phyloP scores from a whole-genome alignment of 2,888 invertebrate genomes.

The Orthosia incerta region DNA sequence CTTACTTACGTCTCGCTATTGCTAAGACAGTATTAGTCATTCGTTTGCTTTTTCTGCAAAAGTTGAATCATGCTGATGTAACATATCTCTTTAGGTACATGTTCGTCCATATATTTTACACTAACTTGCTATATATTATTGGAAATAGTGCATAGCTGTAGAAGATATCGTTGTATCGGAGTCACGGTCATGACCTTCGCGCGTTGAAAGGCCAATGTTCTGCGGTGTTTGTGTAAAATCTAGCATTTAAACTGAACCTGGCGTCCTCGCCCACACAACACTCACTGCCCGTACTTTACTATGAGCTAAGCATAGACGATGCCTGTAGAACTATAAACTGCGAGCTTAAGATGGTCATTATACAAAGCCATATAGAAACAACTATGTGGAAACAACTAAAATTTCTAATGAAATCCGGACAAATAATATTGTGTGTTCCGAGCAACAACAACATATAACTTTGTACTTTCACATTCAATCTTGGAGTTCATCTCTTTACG shows the following conservation, averaged over 20 bases:
- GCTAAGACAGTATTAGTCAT: conserved; percentile 37
- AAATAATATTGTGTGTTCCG: conserved; percentile 13
- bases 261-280: conserved; percentile 73
- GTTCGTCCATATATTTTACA: background rate
- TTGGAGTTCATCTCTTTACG: conserved; percentile 4
- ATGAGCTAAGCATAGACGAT: conserved; percentile 9
- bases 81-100: conserved; percentile 6
- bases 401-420: conserved; percentile 11
- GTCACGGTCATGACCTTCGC: conserved; percentile 75
- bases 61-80: conserved; percentile 45
- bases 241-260: conserved; percentile 72
- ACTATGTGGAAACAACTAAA: background rate
- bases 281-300: conserved; percentile 26
- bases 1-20: conserved; percentile 1
- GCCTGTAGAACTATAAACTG: background rate
- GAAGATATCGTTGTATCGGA: conserved; percentile 53
- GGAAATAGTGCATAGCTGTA: conserved; percentile 25
- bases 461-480: conserved; percentile 41
- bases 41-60: conserved; percentile 32
- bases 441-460: conserved; percentile 13
- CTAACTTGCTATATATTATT: conserved; percentile 11
- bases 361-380: background rate
- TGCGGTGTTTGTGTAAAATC: conserved; percentile 73
- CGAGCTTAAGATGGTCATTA: background rate
- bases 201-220: conserved; percentile 82